Conservation (phyloP, 1,140 invertebrate species). For the Eriosoma lanigerum region DNA sequence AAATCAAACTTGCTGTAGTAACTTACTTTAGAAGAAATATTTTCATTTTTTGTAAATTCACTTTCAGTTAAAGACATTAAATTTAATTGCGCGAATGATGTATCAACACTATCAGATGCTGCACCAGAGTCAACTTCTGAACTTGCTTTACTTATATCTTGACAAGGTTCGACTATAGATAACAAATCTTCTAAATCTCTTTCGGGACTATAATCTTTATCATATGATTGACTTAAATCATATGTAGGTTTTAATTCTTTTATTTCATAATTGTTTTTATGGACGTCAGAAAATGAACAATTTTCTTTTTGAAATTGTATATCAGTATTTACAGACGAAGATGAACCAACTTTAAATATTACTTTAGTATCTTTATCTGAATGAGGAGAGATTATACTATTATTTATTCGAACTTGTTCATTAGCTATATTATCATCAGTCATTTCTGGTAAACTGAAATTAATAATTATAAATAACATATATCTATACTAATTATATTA, state of each 20-base stretch:
- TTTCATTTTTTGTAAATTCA: slow-evolving; percentile 8
- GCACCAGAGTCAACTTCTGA: slow-evolving; percentile 41
- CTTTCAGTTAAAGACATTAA: slow-evolving; percentile 20
- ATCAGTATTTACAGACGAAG: not conserved
- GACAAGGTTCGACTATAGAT: slow-evolving; percentile 49
- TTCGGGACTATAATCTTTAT: slow-evolving; percentile 49
- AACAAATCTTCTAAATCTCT: slow-evolving; percentile 51
- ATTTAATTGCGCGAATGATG: slow-evolving; percentile 22
- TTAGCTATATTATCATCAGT: not conserved
- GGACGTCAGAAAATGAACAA: not conserved
- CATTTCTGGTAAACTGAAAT: slow-evolving; percentile 22
- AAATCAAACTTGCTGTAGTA: not conserved
- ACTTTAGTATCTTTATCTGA: slow-evolving; percentile 20
- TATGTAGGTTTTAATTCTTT: not conserved
- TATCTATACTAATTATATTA: not conserved
- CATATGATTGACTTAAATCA: slow-evolving; percentile 6
- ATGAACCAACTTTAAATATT: slow-evolving; percentile 35
- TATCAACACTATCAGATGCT: slow-evolving; percentile 44
- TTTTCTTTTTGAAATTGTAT: slow-evolving; percentile 1
- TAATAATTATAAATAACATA: not conserved
- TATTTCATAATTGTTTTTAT: not conserved
- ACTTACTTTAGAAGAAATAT: slow-evolving; percentile 28
- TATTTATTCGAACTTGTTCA: not conserved
- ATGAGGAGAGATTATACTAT: not conserved
- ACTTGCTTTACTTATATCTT: slow-evolving; percentile 44